Base-by-base conservation (phyloP, 2,113 vertebrate species). In the Sturnira hondurensis region DNA sequence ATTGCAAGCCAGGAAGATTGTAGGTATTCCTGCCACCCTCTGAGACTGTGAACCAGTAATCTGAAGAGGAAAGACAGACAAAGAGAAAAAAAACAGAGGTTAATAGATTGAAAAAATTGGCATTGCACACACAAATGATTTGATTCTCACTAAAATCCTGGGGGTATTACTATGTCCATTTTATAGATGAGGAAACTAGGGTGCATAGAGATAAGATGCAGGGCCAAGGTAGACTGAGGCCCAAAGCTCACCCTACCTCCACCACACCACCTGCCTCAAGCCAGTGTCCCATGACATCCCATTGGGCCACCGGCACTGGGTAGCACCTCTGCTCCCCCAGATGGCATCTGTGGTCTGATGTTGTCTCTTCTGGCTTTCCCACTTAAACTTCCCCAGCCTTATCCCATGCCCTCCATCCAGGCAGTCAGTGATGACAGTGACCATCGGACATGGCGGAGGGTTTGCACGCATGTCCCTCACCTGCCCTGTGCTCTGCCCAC, bases 231-330 rank as follows among this genome's bases (percentile, higher is more conserved):
- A 63, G 20, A 41, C 15, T 31, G 58, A 56, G 24, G 14, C 84
- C 76, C 28, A n/a, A 22, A 67, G 31, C 68, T 58, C 26, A 19
- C 28, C 38, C 24, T 70, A 0, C 31, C 12, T 85, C 28, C 26
- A 38, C 41, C 10, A 20, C 3, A 31, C 24, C 26, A n/a, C 50
- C 28, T 15, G 56, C 36, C 58, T 84, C 47, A 19, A 2, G 36
- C 47, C 4, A 45, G 84, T 56, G 7, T 36, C 19, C 33, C 15
- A 13, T 2, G 3, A 56, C 38, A 7, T 43, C 50, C 56, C 63
- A 58, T 12, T 0, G 0, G 28, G 50, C 67, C 8, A 0, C 0
- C 0, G n/a, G 38, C 45, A 1, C 61, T 43, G 5, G 9, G 52
- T 9, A 36, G 43, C 6, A 19, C 38, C 24, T 15, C 41, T 33